Conservation (phyloP, 1,140 invertebrate species). For the Brachionus plicatilis region DNA sequence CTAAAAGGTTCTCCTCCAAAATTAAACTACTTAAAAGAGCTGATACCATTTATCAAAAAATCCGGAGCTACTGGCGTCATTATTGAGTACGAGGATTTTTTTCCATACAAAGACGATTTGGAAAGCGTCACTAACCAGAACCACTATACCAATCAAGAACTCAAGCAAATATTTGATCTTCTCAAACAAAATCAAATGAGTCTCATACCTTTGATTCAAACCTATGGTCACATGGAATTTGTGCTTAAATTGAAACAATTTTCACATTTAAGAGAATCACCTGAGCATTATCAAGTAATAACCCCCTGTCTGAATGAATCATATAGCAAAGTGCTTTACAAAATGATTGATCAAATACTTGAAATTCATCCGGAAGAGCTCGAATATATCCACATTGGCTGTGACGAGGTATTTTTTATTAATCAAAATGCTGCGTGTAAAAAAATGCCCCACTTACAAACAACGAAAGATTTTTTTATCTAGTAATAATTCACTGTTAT, state of each 20-base stretch:
- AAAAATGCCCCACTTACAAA: neutral
- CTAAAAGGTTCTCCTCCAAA: constrained; percentile 77
- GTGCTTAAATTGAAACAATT: constrained; percentile 39
- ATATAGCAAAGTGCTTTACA: constrained; percentile 20
- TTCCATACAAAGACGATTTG: constrained; percentile 73
- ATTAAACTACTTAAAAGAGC: constrained; percentile 47
- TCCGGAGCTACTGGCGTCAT: constrained; percentile 80
- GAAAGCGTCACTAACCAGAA: constrained; percentile 55
- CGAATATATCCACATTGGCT: constrained; percentile 37
- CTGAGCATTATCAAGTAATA: constrained; percentile 31
- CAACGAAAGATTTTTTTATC: constrained; percentile 37
- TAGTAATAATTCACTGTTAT: neutral
- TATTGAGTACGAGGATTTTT: constrained; percentile 96
- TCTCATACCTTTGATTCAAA: constrained; percentile 33
- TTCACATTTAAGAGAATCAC: constrained; percentile 18
- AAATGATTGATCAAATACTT: constrained; percentile 39
- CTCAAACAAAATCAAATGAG: neutral
- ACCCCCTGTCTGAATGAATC: constrained; percentile 18
- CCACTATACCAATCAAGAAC: constrained; percentile 8
- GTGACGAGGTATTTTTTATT: constrained; percentile 35
- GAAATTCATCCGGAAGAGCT: constrained; percentile 1
- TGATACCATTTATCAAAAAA: constrained; percentile 69
- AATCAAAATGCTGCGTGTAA: neutral
- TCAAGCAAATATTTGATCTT: constrained; percentile 24
- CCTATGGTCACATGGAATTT: constrained; percentile 40